A percentile compares a stretch with the other conserved stretches of the same genome.
These are phyloP conservation scores for Sialis lutaria DNA, from an alignment of 2,888 invertebrate genomes.

Conservation along the genomic window DNA sequence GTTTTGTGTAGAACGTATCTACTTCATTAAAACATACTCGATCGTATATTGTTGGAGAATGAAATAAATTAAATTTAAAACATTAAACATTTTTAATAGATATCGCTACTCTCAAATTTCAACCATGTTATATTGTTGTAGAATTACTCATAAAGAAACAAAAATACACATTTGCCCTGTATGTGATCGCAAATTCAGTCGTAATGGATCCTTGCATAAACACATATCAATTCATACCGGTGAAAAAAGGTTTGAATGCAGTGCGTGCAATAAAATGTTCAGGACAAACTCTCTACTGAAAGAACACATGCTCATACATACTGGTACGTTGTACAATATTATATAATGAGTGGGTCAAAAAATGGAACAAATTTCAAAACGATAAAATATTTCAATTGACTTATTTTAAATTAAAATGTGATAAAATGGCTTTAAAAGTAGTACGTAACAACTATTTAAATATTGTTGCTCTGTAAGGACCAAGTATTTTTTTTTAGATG, in stretches of 20 bases:
- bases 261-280: constrained; percentile 30
- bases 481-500: not conserved
- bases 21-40: too few relatives aligned
- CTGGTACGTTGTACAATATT: constrained; percentile 19
- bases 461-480: not conserved
- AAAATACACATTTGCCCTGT: not conserved
- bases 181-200: not conserved
- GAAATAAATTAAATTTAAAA: too few relatives aligned
- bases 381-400: too few relatives aligned
- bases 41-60: too few relatives aligned
- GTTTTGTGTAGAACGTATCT: too few relatives aligned
- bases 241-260: constrained; percentile 27
- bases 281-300: constrained; percentile 30
- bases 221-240: constrained; percentile 29
- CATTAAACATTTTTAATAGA: too few relatives aligned
- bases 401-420: too few relatives aligned
- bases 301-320: constrained; percentile 29
- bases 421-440: constrained; percentile 20
- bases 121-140: not conserved
- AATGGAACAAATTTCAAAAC: too few relatives aligned
- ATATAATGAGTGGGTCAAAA: too few relatives aligned
- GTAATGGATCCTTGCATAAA: constrained; percentile 15
- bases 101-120: too few relatives aligned
- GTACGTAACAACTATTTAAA: not conserved
- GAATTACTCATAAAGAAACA: not conserved